phyloP scores from a whole-genome alignment of 37 sponge, comb jelly and placozoan species.

The Haliclona indistincta region DNA sequence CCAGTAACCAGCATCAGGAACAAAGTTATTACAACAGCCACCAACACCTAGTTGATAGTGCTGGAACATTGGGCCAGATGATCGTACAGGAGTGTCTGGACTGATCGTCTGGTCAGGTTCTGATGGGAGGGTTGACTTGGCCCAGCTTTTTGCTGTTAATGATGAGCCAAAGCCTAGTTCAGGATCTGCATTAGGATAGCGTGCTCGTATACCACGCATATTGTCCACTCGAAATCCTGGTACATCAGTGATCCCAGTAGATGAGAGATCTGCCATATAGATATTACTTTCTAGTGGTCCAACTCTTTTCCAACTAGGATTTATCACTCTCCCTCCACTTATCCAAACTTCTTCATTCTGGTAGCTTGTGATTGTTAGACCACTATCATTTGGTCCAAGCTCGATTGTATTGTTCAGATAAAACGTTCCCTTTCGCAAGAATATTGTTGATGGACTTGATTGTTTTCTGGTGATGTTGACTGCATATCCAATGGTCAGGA shows the following conservation, averaged over 20 bases:
- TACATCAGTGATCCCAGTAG: background rate
- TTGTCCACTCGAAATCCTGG: slow-evolving; percentile 50
- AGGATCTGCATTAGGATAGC: slow-evolving; percentile 46
- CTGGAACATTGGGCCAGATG: slow-evolving; percentile 8
- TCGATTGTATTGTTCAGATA: slow-evolving; percentile 53
- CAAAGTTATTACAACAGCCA: slow-evolving; percentile 25
- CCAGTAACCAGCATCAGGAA: slow-evolving; percentile 45
- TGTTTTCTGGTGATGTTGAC: background rate
- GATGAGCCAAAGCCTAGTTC: slow-evolving; percentile 36
- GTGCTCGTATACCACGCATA: slow-evolving; percentile 33
- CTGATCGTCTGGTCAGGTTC: slow-evolving; percentile 25
- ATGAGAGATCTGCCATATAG: slow-evolving; percentile 26
- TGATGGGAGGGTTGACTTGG: slow-evolving; percentile 16
- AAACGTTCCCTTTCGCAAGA: slow-evolving; percentile 55
- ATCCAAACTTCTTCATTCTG: slow-evolving; percentile 47
- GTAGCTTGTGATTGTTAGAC: slow-evolving; percentile 49
- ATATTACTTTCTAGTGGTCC: background rate
- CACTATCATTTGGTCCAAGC: slow-evolving; percentile 24
- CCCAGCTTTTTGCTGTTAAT: slow-evolving; percentile 30
- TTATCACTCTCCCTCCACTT: slow-evolving; percentile 61
- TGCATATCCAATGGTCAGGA: slow-evolving; percentile 44
- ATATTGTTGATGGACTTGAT: slow-evolving; percentile 15
- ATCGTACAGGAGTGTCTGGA: slow-evolving; percentile 12
- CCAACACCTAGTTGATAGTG: slow-evolving; percentile 42
- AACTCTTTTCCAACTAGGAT: slow-evolving; percentile 33